Evolutionary conservation across 2,113 vertebrate species (phyloP).

Genomic region (Pungitius pungitius): DNA sequence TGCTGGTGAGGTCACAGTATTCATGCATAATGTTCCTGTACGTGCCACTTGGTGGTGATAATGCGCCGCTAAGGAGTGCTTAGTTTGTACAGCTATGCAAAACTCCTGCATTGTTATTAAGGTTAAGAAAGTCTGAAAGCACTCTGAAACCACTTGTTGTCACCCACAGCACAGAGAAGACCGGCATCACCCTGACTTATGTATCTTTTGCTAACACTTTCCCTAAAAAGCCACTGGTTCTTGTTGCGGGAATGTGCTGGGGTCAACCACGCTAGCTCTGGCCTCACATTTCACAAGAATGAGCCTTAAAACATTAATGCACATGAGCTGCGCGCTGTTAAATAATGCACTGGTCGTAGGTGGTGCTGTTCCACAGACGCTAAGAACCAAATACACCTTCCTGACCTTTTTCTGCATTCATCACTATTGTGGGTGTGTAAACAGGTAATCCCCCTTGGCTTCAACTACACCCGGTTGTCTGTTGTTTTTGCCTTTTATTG

Average conservation of each 20-base stretch:
- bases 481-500: background rate
- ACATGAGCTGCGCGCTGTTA: conserved; percentile 1
- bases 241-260: background rate
- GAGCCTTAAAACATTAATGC: conserved; percentile 71
- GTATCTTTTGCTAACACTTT: conserved; percentile 1
- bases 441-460: background rate
- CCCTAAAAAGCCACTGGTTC: background rate
- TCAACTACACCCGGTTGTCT: background rate
- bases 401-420: background rate
- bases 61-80: background rate
- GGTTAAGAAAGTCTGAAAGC: background rate
- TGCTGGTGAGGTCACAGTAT: too few relatives aligned
- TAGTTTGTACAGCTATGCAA: too few relatives aligned
- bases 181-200: background rate
- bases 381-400: background rate
- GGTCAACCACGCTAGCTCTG: conserved; percentile 34
- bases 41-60: conserved; percentile 59
- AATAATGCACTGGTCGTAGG: conserved; percentile 60
- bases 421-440: background rate
- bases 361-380: background rate
- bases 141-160: conserved; percentile 1
- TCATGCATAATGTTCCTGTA: conserved; percentile 28
- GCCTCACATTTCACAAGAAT: conserved; percentile 60
- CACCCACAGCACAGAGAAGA: background rate
- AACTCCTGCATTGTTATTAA: background rate